phyloP scores from a whole-genome alignment of 2,888 invertebrate species.

The Kuschelorhynchus macadamiae region DNA sequence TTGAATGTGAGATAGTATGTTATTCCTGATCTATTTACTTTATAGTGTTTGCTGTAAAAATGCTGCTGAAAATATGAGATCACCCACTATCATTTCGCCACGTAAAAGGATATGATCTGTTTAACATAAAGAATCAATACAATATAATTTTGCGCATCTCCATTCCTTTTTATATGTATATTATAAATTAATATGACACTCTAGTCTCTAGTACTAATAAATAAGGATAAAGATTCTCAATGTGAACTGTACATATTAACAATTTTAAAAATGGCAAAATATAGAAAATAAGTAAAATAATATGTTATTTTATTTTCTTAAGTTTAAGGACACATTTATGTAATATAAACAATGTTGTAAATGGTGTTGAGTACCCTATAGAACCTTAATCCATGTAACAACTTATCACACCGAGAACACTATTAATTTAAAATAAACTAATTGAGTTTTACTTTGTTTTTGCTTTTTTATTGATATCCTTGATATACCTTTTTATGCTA shows the following conservation, averaged over 20 bases:
- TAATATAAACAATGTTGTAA: slow-evolving; percentile 40
- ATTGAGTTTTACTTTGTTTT: slow-evolving; percentile 33
- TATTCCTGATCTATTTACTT: no score
- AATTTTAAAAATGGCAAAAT: slow-evolving; percentile 16
- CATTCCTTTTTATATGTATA: slow-evolving; percentile 31
- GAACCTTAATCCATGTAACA: slow-evolving; percentile 32
- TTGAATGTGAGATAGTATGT: no score
- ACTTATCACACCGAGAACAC: slow-evolving; percentile 35
- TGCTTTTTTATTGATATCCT: no score
- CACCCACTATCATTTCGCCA: slow-evolving; percentile 14
- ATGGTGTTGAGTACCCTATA: slow-evolving; percentile 35
- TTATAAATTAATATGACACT: slow-evolving; percentile 33
- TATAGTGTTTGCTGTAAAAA: slow-evolving; percentile 42
- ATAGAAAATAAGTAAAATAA: slow-evolving; percentile 33
- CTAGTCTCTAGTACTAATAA: slow-evolving; percentile 17
- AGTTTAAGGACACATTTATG: slow-evolving; percentile 32
- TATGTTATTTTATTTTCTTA: slow-evolving; percentile 31
- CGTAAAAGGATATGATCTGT: slow-evolving; percentile 23
- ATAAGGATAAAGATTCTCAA: slow-evolving; percentile 32
- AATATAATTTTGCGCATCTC: slow-evolving; percentile 10
- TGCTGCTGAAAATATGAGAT: slow-evolving; percentile 27
- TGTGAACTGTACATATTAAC: slow-evolving; percentile 43
- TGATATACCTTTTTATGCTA: no score
- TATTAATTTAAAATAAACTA: slow-evolving; percentile 45
- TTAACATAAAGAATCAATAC: slow-evolving; percentile 9